Evolutionary conservation across 2,113 vertebrate species (phyloP), one percentile per base, ranked within the genome.

Genomic region (Cochlearius cochlearius): DNA sequence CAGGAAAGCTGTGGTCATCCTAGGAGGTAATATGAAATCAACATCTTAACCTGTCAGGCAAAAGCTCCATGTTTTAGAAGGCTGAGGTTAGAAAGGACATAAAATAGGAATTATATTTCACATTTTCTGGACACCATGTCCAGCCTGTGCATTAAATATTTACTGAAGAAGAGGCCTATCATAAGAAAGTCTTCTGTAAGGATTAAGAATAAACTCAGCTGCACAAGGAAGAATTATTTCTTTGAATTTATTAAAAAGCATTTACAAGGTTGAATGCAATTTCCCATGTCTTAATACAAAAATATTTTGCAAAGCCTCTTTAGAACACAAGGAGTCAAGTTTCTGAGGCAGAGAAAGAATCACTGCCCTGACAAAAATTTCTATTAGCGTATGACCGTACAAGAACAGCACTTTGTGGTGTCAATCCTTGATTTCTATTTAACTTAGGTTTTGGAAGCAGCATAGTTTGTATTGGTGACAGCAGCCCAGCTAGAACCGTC

Each of bases 221-320:
- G 45, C 86, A 95, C 43, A 64, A 68, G 29, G 38, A 78, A 67
- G 23, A 91, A 72, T 64, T 78, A 38, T 59, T 89, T 92, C 2
- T 92, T 74, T 60, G 29, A 59, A 85, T 92, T 94, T 92, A 94
- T 91, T 96, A 56, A 73, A 87, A 82, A 76, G 62, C 38, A 64
- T 91, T 96, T 89, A 68, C 56, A 91, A 85, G 3, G 36, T 8
- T 74, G 25, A 89, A 62, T 27, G 14, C 38, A 38, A 71, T 55
- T 74, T 86, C 13, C 41, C 19, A 17, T 22, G 13, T 64, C 39
- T 59, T 64, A 84, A 49, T 49, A 58, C 34, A 81, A 55, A 4
- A 84, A 12, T n/a, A 52, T 71, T 85, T 94, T 91, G 39, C 80
- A 89, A 71, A 82, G 56, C 38, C 85, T 43, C 38, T 88, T 88